Percentiles rank a stretch among this genome's conserved stretches.
phyloP scores from a whole-genome alignment of 2,888 invertebrate genomes.

The Eretmocerus hayati region DNA sequence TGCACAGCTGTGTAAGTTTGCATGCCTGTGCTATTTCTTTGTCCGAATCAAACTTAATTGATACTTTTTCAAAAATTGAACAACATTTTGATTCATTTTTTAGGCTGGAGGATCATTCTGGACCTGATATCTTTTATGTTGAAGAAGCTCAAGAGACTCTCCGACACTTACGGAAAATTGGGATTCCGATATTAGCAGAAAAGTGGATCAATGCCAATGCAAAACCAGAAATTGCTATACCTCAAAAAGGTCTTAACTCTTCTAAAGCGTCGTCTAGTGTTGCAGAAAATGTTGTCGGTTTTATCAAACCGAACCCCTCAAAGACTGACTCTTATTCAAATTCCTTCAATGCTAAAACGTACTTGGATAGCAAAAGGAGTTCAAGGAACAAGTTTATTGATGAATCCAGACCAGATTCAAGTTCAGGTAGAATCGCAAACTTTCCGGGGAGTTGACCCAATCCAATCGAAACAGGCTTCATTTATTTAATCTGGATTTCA shows the following conservation, averaged over 20 bases:
- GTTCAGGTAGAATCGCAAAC: slow-evolving; percentile 10
- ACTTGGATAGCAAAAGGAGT: slow-evolving; percentile 52
- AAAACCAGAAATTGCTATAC: slow-evolving; percentile 52
- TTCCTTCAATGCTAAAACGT: slow-evolving; percentile 37
- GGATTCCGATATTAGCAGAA: slow-evolving; percentile 63
- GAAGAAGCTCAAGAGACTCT: slow-evolving; percentile 86
- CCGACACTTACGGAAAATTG: slow-evolving; percentile 68
- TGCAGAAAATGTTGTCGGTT: slow-evolving; percentile 43
- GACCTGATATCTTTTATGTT: slow-evolving; percentile 77
- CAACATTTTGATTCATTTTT: too few relatives aligned
- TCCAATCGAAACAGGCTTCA: neutral
- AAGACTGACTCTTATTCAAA: slow-evolving; percentile 27
- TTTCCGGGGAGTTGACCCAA: neutral
- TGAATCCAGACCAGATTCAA: slow-evolving; percentile 19
- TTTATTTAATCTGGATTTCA: too few relatives aligned
- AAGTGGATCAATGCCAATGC: slow-evolving; percentile 63
- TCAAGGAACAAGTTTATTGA: slow-evolving; percentile 53
- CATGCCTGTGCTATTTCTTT: too few relatives aligned
- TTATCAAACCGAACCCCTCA: slow-evolving; percentile 43
- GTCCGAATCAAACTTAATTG: too few relatives aligned
- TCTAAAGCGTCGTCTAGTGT: slow-evolving; percentile 38
- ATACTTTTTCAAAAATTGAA: too few relatives aligned
- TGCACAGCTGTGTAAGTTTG: slow-evolving; percentile 56
- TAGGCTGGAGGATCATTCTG: slow-evolving; percentile 55
- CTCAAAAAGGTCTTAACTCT: slow-evolving; percentile 38